phyloP scores from a whole-genome alignment of 2,113 vertebrate genomes.

The Antigone vipio region DNA sequence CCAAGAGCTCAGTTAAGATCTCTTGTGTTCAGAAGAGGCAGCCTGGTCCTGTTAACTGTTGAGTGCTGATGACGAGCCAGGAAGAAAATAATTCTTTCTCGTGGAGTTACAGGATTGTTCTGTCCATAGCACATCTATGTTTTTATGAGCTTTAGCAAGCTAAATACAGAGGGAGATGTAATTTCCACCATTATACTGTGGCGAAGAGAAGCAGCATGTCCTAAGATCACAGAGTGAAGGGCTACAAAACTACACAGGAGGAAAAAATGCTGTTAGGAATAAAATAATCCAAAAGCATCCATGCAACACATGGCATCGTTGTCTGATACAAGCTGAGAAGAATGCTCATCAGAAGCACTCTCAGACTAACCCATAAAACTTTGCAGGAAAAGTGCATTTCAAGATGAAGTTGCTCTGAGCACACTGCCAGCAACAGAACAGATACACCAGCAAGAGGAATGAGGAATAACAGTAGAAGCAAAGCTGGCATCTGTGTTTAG shows the following conservation, averaged over 20 bases:
- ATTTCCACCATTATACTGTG: not conserved
- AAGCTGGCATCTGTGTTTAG: not conserved
- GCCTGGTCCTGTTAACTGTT: not conserved
- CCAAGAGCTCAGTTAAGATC: not conserved
- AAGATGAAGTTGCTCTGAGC: not conserved
- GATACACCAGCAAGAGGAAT: not conserved
- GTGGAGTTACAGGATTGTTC: not conserved
- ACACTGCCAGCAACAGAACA: not conserved
- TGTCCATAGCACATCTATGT: rapidly evolving
- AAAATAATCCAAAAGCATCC: not conserved
- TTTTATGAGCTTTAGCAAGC: not conserved
- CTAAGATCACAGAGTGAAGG: not conserved
- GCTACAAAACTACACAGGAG: not conserved
- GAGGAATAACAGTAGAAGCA: not conserved
- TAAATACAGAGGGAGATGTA: not conserved
- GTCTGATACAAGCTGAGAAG: not conserved
- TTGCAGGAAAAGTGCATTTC: not conserved
- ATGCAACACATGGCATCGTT: not conserved
- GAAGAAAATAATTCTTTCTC: not conserved
- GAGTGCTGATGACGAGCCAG: constrained; percentile 22
- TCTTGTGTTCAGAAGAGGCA: not conserved
- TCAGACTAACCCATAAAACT: not conserved
- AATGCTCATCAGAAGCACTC: not conserved
- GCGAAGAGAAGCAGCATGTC: not conserved
- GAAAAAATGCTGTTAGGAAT: not conserved